Conservation (phyloP, 2,797 vertebrate genomes). For the Argyrosomus regius region DNA sequence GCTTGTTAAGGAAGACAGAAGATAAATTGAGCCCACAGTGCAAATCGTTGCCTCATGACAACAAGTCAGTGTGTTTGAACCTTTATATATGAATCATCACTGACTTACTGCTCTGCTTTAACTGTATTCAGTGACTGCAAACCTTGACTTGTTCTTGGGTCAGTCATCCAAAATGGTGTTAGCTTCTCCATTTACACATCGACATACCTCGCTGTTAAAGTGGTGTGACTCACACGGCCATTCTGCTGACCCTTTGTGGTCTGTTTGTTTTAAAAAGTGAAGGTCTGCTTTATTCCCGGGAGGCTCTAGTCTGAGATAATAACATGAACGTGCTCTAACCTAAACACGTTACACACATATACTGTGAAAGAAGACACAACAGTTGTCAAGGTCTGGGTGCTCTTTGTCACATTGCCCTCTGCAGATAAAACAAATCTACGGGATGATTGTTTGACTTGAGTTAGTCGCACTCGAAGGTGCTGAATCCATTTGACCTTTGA, state of each 20-base stretch:
- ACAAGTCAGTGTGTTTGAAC: not conserved
- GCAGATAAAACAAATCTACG: not conserved
- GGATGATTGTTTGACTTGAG: constrained; percentile 16
- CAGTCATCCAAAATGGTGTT: constrained; percentile 36
- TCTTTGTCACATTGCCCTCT: not conserved
- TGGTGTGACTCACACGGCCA: constrained; percentile 20
- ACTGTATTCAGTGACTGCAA: constrained; percentile 18
- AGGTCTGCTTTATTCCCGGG: constrained; percentile 12
- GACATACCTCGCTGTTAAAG: constrained; percentile 18
- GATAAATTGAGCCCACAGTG: constrained; percentile 12
- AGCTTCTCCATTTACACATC: constrained; percentile 34
- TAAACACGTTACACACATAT: not conserved
- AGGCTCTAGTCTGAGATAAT: constrained; percentile 9
- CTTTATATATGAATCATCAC: not conserved
- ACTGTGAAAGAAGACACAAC: constrained; percentile 2
- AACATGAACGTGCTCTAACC: constrained; percentile 11
- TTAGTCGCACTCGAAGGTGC: not conserved
- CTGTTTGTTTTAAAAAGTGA: constrained; percentile 35
- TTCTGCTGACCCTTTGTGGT: constrained; percentile 19
- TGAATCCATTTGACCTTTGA: constrained; percentile 13
- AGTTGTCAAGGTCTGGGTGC: not conserved
- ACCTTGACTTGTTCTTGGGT: constrained; percentile 21
- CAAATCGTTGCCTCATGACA: constrained; percentile 23
- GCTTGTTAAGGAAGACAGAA: constrained; percentile 26
- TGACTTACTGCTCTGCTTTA: constrained; percentile 7